Evolutionary conservation across 1,140 invertebrate species (phyloP).

Genomic region (Zaprionus capensis): DNA sequence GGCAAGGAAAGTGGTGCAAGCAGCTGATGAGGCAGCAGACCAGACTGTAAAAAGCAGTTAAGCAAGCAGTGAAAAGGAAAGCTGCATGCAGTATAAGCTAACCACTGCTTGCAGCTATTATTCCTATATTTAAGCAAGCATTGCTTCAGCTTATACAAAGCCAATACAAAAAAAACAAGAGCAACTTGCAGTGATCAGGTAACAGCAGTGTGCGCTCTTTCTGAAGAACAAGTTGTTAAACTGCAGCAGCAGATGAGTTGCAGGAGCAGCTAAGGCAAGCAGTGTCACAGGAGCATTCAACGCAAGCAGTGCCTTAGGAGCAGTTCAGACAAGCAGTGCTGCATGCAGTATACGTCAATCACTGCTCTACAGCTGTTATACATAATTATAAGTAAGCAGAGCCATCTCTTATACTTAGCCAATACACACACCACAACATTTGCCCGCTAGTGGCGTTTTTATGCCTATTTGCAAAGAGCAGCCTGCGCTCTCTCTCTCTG

Average conservation of each 20-base stretch:
- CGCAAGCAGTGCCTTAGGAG: too few species aligned
- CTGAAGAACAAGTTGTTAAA: too few species aligned
- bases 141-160: not conserved
- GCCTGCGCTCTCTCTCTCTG: not conserved
- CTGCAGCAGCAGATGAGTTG: too few species aligned
- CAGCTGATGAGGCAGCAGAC: too few species aligned
- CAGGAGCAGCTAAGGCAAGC: too few species aligned
- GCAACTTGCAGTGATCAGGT: rapidly evolving
- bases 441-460: conserved; percentile 1
- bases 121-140: not conserved
- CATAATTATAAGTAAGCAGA: not conserved
- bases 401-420: not conserved
- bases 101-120: not conserved
- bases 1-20: too few species aligned
- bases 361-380: not conserved
- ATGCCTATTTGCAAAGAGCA: not conserved
- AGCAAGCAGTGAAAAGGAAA: not conserved
- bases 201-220: not conserved
- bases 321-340: not conserved
- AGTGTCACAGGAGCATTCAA: too few species aligned
- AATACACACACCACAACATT: conserved; percentile 1
- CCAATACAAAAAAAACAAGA: not conserved
- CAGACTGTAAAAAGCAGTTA: not conserved
- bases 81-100: not conserved
- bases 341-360: not conserved